phyloP scores from a whole-genome alignment of 1,140 invertebrate genomes.

The Trichomalopsis sarcophagae region DNA sequence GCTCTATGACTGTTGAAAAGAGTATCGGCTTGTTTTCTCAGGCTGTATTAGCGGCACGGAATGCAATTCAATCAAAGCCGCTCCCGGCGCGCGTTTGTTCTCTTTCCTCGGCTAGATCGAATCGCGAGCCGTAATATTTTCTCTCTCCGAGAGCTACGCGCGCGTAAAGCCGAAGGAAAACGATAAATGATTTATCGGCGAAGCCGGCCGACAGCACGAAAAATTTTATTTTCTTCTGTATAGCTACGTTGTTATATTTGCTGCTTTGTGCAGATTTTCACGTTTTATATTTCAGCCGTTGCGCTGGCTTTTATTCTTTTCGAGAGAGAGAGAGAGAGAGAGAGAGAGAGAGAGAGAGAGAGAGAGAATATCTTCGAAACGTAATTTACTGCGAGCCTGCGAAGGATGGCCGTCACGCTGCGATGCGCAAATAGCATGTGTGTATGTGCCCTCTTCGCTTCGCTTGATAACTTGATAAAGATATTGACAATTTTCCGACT shows the following conservation, averaged over 20 bases:
- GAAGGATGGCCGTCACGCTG: slow-evolving; percentile 20
- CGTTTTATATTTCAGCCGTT: not conserved
- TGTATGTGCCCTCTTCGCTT: not conserved
- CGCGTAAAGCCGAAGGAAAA: slow-evolving; percentile 6
- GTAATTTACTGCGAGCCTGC: slow-evolving; percentile 50
- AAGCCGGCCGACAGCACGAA: not conserved
- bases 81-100: not conserved
- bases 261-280: slow-evolving; percentile 1
- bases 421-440: slow-evolving; percentile 51
- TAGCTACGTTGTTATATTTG: not conserved
- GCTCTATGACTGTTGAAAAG: not conserved
- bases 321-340: too few species aligned
- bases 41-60: not conserved
- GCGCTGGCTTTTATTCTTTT: not conserved
- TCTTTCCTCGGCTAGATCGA: not conserved
- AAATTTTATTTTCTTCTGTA: slow-evolving; percentile 10
- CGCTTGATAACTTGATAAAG: too few species aligned
- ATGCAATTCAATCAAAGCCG: not conserved
- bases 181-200: slow-evolving; percentile 28
- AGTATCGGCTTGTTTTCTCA: slow-evolving; percentile 1
- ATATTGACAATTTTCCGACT: too few species aligned
- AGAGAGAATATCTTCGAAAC: slow-evolving; percentile 43
- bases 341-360: not conserved
- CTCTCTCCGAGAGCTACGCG: not conserved
- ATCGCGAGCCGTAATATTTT: not conserved